Conservation (phyloP, 2,797 vertebrate species). For the Uromys caudimaculatus region DNA sequence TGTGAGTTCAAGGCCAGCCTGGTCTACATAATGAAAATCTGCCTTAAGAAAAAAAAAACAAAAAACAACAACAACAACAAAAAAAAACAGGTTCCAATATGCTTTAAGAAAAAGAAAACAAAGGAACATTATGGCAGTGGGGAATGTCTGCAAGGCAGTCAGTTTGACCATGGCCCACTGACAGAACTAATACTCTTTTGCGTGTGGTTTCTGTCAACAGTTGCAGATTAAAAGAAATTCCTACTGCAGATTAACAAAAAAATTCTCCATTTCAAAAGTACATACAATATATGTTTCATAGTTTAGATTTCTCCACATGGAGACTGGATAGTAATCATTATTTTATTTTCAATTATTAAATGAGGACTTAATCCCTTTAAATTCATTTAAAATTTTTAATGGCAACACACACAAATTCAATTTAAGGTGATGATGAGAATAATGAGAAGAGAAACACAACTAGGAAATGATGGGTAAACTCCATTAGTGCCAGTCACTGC, state of each 20-base stretch:
- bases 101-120: background rate
- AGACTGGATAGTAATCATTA: slow-evolving; percentile 73
- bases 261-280: slow-evolving; percentile 76
- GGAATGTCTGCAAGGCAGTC: slow-evolving; percentile 72
- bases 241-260: slow-evolving; percentile 66
- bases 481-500: background rate
- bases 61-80: too few relatives aligned
- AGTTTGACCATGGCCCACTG: slow-evolving; percentile 70
- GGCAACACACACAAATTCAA: slow-evolving; percentile 69
- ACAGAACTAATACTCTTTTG: slow-evolving; percentile 24
- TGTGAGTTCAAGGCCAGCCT: background rate
- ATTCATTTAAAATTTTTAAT: slow-evolving; percentile 74
- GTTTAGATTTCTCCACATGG: slow-evolving; percentile 76
- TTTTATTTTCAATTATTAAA: slow-evolving; percentile 79
- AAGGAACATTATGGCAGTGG: background rate
- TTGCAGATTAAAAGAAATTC: slow-evolving; percentile 68
- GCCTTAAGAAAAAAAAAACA: background rate
- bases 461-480: slow-evolving; percentile 69
- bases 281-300: slow-evolving; percentile 77
- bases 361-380: slow-evolving; percentile 62
- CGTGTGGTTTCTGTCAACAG: slow-evolving; percentile 43
- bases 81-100: background rate
- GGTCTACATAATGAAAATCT: background rate
- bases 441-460: slow-evolving; percentile 69
- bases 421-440: slow-evolving; percentile 68